Evolutionary conservation across 2,888 invertebrate species (phyloP), one percentile per base, ranked within the genome.

Genomic region (Diaphora mendica): DNA sequence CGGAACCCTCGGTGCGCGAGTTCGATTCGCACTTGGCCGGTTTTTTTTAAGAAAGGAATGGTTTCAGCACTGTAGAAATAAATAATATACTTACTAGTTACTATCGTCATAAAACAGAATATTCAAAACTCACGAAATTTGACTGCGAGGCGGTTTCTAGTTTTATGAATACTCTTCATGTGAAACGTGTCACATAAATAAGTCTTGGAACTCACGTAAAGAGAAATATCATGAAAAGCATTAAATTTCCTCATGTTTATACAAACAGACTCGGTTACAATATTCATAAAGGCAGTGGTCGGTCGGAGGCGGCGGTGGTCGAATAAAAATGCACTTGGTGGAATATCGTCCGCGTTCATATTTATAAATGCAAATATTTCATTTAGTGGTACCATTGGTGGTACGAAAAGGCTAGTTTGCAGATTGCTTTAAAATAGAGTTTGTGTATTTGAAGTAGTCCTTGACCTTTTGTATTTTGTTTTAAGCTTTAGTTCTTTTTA

Each of bases 381-480:
- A 70, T 70, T 70, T 26, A 70, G 30, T 70, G 48, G 44, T 42
- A n/a, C n/a, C n/a, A n/a, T n/a, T n/a, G n/a, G n/a, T n/a, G 42
- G 42, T 62, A 42, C 30, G 42, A 39, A 30, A 70, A 59, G 70
- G 70, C 23, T 42, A 62, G 11, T 70, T 42, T 44, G 4, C 67
- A 20, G 67, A 44, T 26, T 48, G 44, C 20, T 39, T 69, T 69
- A 23, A 44, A 13, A 2, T 62, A 20, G 42, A 23, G 26, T 44
- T 42, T 23, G 23, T 42, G 11, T 11, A 68, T 39, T 59, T 59
- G 17, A 30, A 68, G 33, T 5, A 59, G 4, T 59, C 3, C 13
- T 26, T 59, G 4, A 26, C 3, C 13, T 26, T 59, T 26, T 62
- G 30, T 30, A 62, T 3, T 62, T 62, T 30, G 26, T 62, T 62